These are phyloP conservation scores for Tetragnatha montana DNA, from an alignment of 2,888 invertebrate genomes.

Conservation along the genomic window DNA sequence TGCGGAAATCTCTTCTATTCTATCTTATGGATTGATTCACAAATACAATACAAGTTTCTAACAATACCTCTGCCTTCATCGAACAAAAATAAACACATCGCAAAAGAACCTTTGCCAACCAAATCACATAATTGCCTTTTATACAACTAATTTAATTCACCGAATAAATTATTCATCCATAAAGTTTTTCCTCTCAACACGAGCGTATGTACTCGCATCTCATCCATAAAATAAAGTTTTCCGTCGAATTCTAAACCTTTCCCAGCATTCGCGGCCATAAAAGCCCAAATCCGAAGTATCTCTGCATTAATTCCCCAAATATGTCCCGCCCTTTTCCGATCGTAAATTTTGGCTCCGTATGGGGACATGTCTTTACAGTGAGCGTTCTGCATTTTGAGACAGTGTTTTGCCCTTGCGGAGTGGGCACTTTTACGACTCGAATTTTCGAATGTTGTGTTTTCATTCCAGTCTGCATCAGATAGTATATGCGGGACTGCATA, in stretches of 20 bases:
- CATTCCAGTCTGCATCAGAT: not conserved
- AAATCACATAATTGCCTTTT: not conserved
- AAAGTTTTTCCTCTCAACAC: not conserved
- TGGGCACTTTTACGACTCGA: not conserved
- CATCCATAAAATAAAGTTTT: not conserved
- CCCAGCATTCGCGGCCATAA: not conserved
- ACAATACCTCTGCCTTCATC: too few relatives aligned
- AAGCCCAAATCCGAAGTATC: constrained; percentile 3
- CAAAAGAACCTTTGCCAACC: too few relatives aligned
- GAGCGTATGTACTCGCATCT: not conserved
- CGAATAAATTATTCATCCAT: not conserved
- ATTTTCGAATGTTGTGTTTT: not conserved
- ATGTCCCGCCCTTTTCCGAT: constrained; percentile 5
- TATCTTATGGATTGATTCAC: too few relatives aligned
- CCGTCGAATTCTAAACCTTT: not conserved
- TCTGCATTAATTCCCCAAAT: constrained; percentile 10
- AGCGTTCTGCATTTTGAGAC: not conserved
- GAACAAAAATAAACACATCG: too few relatives aligned
- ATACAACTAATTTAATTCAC: not conserved
- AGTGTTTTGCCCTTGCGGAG: not conserved
- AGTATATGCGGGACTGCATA: not conserved
- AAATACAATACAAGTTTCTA: too few relatives aligned
- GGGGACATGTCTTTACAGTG: not conserved
- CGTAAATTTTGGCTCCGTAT: constrained; percentile 7
- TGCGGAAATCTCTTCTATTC: too few relatives aligned